These are phyloP conservation scores for Axea sp. DNA, from an alignment of 2,888 invertebrate genomes.

Conservation along the genomic window DNA sequence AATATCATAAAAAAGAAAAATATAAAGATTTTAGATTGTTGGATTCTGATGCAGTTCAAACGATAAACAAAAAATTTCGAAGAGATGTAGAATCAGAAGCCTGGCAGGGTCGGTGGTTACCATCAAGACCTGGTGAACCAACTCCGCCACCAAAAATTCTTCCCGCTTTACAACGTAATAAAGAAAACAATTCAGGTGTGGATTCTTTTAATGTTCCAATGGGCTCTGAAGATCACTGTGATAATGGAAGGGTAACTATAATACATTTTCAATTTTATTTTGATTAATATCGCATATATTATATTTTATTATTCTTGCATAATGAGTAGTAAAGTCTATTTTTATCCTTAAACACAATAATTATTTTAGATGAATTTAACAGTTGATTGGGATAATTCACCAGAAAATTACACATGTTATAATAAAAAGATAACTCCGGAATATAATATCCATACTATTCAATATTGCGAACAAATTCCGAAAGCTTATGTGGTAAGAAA, in stretches of 20 bases:
- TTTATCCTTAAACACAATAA: conserved; percentile 22
- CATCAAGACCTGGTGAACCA: conserved; percentile 70
- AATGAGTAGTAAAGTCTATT: too few species aligned
- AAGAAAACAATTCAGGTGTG: neutral
- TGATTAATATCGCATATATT: neutral
- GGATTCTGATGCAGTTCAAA: conserved; percentile 1
- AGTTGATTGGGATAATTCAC: conserved; percentile 83
- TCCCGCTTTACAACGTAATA: conserved; percentile 28
- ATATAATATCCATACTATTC: conserved; percentile 78
- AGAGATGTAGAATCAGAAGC: conserved; percentile 62
- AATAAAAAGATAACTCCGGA: conserved; percentile 80
- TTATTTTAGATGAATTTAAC: conserved; percentile 81
- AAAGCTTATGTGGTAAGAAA: conserved; percentile 80
- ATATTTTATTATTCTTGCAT: neutral
- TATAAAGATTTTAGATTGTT: conserved; percentile 11
- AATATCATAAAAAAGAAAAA: too few species aligned
- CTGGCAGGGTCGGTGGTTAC: conserved; percentile 79
- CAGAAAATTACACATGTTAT: conserved; percentile 83
- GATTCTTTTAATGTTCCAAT: conserved; percentile 75
- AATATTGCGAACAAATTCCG: conserved; percentile 82
- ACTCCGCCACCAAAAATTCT: conserved; percentile 68
- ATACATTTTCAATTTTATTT: too few species aligned
- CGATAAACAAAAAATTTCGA: conserved; percentile 26
- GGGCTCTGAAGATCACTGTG: conserved; percentile 82
- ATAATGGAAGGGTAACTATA: conserved; percentile 81